A percentile compares a stretch with the other conserved stretches of the same genome.
phyloP scores from a whole-genome alignment of 2,797 vertebrate species.

The Cynopterus sphinx region DNA sequence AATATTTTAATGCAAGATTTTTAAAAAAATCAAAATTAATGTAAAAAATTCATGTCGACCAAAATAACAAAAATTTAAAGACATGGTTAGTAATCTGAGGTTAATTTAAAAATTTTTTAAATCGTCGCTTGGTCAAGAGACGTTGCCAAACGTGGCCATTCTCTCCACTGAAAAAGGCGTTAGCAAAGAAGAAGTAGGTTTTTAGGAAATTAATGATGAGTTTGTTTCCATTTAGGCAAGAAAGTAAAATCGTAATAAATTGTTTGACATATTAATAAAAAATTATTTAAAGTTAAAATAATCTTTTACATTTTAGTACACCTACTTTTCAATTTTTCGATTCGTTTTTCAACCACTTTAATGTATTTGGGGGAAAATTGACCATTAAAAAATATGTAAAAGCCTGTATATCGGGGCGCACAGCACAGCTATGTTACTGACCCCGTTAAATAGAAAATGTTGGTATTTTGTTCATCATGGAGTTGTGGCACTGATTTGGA shows the following conservation, averaged over 20 bases:
- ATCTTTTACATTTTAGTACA: background rate
- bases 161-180: background rate
- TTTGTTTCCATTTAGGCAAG: background rate
- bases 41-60: background rate
- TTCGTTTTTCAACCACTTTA: background rate
- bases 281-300: background rate
- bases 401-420: accelerated
- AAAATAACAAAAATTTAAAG: background rate
- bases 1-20: background rate
- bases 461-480: background rate
- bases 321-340: background rate
- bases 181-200: background rate
- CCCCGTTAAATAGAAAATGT: background rate
- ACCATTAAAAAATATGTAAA: background rate
- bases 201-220: background rate
- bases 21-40: background rate
- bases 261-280: background rate
- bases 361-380: background rate
- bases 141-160: background rate
- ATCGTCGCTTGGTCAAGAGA: background rate
- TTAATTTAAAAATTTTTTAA: background rate
- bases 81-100: background rate
- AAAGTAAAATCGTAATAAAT: background rate
- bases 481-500: background rate
- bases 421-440: background rate